phyloP scores from a whole-genome alignment of 2,113 vertebrate species.

The Gallinago media region DNA sequence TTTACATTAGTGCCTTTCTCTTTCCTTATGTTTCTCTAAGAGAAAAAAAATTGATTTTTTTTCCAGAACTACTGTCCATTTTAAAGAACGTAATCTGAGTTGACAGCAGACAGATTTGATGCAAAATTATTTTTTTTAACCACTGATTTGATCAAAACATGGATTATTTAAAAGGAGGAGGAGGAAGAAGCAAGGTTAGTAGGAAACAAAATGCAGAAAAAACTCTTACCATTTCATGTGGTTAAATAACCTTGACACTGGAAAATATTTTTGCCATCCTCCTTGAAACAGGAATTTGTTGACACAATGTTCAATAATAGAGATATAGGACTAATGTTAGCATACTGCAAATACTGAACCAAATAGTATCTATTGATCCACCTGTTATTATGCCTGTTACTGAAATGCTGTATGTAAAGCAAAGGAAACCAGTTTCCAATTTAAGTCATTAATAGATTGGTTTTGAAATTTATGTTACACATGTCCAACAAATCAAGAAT shows the following conservation, averaged over 20 bases:
- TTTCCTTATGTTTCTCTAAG: background rate
- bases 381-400: conserved; percentile 56
- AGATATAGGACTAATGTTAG: conserved; percentile 51
- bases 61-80: conserved; percentile 30
- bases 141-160: conserved; percentile 62
- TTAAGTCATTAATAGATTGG: conserved; percentile 81
- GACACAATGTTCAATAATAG: conserved; percentile 70
- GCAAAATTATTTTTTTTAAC: conserved; percentile 55
- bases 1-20: conserved; percentile 1
- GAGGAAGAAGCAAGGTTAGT: background rate
- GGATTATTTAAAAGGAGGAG: conserved; percentile 57
- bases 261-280: conserved; percentile 59
- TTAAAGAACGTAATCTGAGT: conserved; percentile 32
- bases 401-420: conserved; percentile 48
- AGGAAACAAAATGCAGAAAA: background rate
- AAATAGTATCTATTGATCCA: conserved; percentile 71
- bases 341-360: conserved; percentile 53
- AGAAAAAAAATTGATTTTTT: background rate
- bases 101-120: conserved; percentile 43
- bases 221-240: background rate
- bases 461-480: conserved; percentile 78
- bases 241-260: conserved; percentile 64
- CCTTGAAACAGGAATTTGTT: conserved; percentile 67
- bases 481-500: conserved; percentile 80
- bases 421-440: conserved; percentile 72